These are phyloP conservation scores for Lacerta agilis DNA, from an alignment of 2,797 vertebrate species.

Conservation along the genomic window DNA sequence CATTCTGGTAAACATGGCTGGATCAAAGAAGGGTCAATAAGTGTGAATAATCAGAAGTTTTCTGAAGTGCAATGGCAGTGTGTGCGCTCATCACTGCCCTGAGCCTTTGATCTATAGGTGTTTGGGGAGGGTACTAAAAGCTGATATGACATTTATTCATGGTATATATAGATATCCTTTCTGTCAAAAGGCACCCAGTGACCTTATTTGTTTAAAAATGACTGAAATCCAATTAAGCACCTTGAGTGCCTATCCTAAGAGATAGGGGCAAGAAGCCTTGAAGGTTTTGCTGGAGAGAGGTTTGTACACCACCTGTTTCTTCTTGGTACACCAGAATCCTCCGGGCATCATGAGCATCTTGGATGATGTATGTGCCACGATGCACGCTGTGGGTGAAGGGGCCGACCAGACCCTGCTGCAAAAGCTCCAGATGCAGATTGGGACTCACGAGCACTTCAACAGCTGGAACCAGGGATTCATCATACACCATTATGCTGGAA, in stretches of 20 bases:
- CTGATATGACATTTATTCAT: neutral
- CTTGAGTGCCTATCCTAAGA: neutral
- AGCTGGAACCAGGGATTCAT: slow-evolving; percentile 99
- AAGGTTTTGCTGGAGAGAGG: neutral
- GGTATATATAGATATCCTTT: neutral
- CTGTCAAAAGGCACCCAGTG: neutral
- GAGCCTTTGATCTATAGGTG: neutral
- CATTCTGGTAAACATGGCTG: neutral
- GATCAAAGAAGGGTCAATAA: neutral
- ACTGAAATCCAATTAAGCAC: neutral
- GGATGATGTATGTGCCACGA: slow-evolving; percentile 97
- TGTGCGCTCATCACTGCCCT: neutral
- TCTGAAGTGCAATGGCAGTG: neutral
- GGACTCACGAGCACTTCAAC: slow-evolving; percentile 97
- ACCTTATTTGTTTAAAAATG: neutral
- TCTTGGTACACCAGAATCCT: slow-evolving; percentile 83
- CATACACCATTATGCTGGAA: slow-evolving; percentile 98
- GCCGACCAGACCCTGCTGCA: slow-evolving; percentile 97
- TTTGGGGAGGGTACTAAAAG: neutral
- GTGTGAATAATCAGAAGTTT: neutral
- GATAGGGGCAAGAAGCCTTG: neutral
- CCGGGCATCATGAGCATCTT: slow-evolving; percentile 96
- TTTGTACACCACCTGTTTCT: rapidly evolving
- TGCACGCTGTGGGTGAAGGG: slow-evolving; percentile 97
- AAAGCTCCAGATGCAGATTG: slow-evolving; percentile 94